Conservation (phyloP, 2,113 vertebrate genomes). For the Hemiscyllium ocellatum region DNA sequence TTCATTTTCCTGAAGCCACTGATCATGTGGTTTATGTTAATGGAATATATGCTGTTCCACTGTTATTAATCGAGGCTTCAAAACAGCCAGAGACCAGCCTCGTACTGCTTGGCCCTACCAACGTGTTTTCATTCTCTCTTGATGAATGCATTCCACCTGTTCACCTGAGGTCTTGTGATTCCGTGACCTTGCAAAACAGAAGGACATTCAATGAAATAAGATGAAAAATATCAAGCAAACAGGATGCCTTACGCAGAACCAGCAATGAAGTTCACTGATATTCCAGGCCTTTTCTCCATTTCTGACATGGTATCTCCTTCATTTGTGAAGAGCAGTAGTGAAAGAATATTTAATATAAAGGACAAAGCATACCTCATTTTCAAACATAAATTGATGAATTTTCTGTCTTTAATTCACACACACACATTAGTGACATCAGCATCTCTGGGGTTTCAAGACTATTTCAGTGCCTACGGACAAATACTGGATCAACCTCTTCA, state of each 20-base stretch:
- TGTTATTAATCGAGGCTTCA: background rate
- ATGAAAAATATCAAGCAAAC: background rate
- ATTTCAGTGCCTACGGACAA: background rate
- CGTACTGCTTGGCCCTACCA: background rate
- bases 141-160: background rate
- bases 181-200: background rate
- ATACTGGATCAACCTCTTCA: background rate
- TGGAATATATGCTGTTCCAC: background rate
- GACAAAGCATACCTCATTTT: background rate
- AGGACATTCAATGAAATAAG: background rate
- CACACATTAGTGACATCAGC: background rate
- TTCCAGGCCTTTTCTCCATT: background rate
- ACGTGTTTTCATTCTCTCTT: background rate
- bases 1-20: background rate
- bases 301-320: background rate
- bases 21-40: background rate
- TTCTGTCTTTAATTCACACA: background rate
- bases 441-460: background rate
- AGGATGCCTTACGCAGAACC: background rate
- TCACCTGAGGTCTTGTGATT: background rate
- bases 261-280: background rate
- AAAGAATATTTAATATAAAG: background rate
- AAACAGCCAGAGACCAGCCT: background rate
- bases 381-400: background rate
- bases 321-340: background rate